Conservation (phyloP, 2,113 vertebrate species). For the Etheostoma spectabile region DNA sequence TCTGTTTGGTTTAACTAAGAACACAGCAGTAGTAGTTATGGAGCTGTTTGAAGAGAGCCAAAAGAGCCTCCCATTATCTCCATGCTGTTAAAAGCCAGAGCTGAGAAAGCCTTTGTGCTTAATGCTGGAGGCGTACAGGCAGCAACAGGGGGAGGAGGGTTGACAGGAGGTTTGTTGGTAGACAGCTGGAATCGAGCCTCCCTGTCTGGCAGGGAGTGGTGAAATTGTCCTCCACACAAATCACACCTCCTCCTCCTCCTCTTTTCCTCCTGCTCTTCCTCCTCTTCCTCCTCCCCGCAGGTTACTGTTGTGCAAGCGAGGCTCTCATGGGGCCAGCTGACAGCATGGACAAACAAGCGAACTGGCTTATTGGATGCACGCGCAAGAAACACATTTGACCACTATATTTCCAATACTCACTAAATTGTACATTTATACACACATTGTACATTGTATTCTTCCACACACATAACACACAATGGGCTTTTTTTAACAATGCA, state of each 20-base stretch:
- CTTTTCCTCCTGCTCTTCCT: slow-evolving; percentile 6
- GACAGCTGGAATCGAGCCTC: slow-evolving; percentile 65
- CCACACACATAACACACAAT: slow-evolving; percentile 14
- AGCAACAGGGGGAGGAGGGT: slow-evolving; percentile 22
- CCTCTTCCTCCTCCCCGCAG: slow-evolving; percentile 41
- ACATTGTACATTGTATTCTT: slow-evolving; percentile 15
- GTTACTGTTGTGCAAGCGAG: slow-evolving; percentile 46
- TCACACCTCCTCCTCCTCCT: slow-evolving; percentile 40
- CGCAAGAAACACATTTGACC: slow-evolving; percentile 10
- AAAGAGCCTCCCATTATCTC: slow-evolving; percentile 57
- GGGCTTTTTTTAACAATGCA: slow-evolving; percentile 9
- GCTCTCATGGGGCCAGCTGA: slow-evolving; percentile 67
- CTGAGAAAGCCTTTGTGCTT: slow-evolving; percentile 52
- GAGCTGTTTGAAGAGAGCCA: slow-evolving; percentile 50
- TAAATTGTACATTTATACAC: background rate
- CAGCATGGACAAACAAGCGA: slow-evolving; percentile 68
- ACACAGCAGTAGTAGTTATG: slow-evolving; percentile 1
- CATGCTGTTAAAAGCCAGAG: slow-evolving; percentile 44
- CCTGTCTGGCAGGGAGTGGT: slow-evolving; percentile 55
- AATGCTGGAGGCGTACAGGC: slow-evolving; percentile 41
- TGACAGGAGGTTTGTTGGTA: slow-evolving; percentile 21
- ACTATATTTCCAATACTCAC: background rate
- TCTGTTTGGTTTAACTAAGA: slow-evolving; percentile 47
- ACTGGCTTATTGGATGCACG: slow-evolving; percentile 39
- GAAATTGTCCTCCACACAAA: slow-evolving; percentile 53